These are phyloP conservation scores for Copidosoma aretas DNA, from an alignment of 2,888 invertebrate species.

Conservation along the genomic window DNA sequence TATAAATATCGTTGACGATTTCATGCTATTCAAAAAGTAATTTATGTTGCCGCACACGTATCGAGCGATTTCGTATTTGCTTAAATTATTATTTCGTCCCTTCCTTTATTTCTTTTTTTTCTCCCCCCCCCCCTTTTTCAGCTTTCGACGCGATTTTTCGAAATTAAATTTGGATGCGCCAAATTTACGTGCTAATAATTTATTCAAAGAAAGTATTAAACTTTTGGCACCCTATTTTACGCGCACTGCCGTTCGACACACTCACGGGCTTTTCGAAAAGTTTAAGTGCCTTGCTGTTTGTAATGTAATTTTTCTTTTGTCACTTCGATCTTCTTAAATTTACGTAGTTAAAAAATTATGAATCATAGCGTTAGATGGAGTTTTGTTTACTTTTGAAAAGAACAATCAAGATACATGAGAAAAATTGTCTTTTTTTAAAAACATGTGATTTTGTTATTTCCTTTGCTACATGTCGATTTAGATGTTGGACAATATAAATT, in stretches of 20 bases:
- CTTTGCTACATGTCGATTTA: conserved; percentile 10
- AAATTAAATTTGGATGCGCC: conserved; percentile 1
- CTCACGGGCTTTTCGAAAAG: not conserved
- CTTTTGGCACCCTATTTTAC: conserved; percentile 16
- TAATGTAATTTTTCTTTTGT: not conserved
- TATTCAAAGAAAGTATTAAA: not conserved
- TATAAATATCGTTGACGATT: no score
- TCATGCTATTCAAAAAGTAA: no score
- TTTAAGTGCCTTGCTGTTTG: not conserved
- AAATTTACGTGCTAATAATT: conserved; percentile 1
- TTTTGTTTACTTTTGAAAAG: conserved; percentile 6
- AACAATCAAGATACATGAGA: not conserved
- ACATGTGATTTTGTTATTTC: conserved; percentile 3
- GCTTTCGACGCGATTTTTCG: not conserved
- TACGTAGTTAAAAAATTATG: not conserved
- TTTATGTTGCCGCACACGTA: no score
- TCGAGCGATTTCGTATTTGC: no score
- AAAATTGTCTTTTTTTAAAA: not conserved
- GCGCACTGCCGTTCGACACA: not conserved
- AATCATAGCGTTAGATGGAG: no score
- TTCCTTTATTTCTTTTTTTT: no score
- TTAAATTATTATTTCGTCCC: no score
- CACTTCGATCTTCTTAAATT: not conserved
- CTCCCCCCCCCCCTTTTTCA: no score
- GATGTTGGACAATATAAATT: conserved; percentile 26